Base-by-base conservation (phyloP, 2,888 invertebrate species). In the Epirrita christyi region DNA sequence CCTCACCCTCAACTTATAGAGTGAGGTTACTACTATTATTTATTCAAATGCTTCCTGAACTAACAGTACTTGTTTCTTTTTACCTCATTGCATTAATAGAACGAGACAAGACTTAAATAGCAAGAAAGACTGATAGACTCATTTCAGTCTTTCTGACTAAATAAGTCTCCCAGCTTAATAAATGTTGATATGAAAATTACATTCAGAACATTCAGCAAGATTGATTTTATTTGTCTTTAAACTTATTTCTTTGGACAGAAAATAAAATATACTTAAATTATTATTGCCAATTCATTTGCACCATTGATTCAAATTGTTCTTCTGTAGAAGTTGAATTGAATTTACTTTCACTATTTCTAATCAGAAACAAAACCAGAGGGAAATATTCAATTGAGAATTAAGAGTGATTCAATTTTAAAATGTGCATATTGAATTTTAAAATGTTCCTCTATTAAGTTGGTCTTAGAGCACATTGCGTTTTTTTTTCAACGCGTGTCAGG, bases 151-250 rank as follows among this genome's bases (percentile, higher is more conserved):
- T 21, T 21, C 21, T 21, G 2, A 21, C 21, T 21, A 21, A 21
- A 21, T 21, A 21, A n/a, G n/a, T n/a, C 21, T 4, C 21, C 4
- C 4, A 4, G 4, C 21, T 21, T 29, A 29, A 6, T 49, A 29
- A n/a, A 29, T 13, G 4, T 1, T 10, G 36, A 14, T 38, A 83
- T 84, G 85, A 84, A 85, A 85, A 82, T 85, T 81, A 84, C 85
- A 64, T 64, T 58, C 34, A 40, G 27, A 15, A 36, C 1, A 32
- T 10, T n/a, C n/a, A n/a, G n/a, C n/a, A n/a, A 34, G 10, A 10
- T 34, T 34, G 1, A 7, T 29, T 29, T 29, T 29, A 29, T 6
- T 34, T 37, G 37, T 13, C 37, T 37, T 11, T 6, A 37, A 37
- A 37, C 11, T 8, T 7, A 14, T 14, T 36, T 8, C 6, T 36